Base-by-base conservation (phyloP, 2,888 invertebrate species). In the Chrysotoxum bicinctum region DNA sequence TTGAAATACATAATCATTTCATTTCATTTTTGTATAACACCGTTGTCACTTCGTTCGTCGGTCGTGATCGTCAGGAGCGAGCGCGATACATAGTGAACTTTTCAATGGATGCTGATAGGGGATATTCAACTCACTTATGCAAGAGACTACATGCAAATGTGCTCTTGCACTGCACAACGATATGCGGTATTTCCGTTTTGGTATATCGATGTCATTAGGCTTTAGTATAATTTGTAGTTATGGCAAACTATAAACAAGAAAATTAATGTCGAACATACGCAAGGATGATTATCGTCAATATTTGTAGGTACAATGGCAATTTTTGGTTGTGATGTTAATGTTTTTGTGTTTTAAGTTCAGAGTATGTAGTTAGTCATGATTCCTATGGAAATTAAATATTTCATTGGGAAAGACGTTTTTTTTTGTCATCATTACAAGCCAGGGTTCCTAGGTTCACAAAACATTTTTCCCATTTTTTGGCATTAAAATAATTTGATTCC, bases 191-290 rank as follows among this genome's bases (percentile, higher is more conserved):
- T 72, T 74, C 80, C 80, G 72, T 21, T 64, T 68, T 21, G n/a
- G 30, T 45, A 30, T 30, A 26, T 54, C 23, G 56, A 10, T 74
- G 79, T 62, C 76, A 48, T 32, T 66, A 26, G 80, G 76, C 80
- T 81, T 85, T 72, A 72, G 76, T 77, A 62, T 81, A 81, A 85
- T 85, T 85, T 85, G 85, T 81, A 62, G 76, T 77, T 77, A 85
- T 73, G 62, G 37, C 73, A 35, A 48, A 58, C 68, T 64, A 81
- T 85, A 81, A 85, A 85, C 60, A 76, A 73, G 35, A 50, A 77
- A 85, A 85, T 76, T 72, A 81, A 85, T 81, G 85, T 73, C 21
- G 14, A 73, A 73, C 85, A 70, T 85, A 68, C 76, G 85, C 72
- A 35, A 40, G 26, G 14, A 40, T 62, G 73, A 64, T 75, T 80